Base-by-base conservation (phyloP, 1,140 invertebrate genomes). In the Drosophila sproati region DNA sequence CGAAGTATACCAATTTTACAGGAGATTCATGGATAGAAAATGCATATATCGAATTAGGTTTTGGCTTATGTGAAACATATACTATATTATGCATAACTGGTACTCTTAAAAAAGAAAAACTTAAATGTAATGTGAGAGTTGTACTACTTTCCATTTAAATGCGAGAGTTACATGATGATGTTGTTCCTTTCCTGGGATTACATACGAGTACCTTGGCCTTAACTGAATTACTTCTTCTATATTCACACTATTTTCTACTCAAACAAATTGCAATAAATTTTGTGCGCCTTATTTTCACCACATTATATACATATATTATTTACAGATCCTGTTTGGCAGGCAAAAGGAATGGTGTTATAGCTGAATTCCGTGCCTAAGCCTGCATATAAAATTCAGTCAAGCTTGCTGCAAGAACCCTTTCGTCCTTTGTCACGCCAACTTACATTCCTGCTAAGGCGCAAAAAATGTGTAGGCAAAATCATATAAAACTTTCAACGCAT, bases 401-500 rank as follows among this genome's bases (percentile, higher is more conserved):
- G 37, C 55, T 10, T 32, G 28, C 56, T 6, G 5, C 12, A 28
- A 20, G 4, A 88, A 60, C 52, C 62, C 59, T 77, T 88, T 80
- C 74, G 66, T 62, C 62, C 66, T 70, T 71, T 79, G 76, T 82
- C 76, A 82, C 76, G 72, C 72, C 76, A 73, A 39, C 43, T 68
- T 73, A 57, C 60, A 52, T 52, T 66, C 39, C 29, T 41, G 45
- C 4, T 34, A 50, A 55, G 52, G 12, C 50, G 28, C 7, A 35
- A 57, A 8, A 52, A 73, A 20, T 45, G 41, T 41, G 20, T 63
- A 47, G 55, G 57, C 12, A 67, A 79, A 86, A 82, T 79, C 64
- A 56, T 62, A 87, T 80, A 73, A 88, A 80, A 82, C 83, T 80
- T 82, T 80, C 79, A 82, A 70, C 66, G 59, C 68, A 77, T 80